Evolutionary conservation across 1,140 invertebrate genomes (phyloP).

Genomic region (Ceratosolen solmsi): DNA sequence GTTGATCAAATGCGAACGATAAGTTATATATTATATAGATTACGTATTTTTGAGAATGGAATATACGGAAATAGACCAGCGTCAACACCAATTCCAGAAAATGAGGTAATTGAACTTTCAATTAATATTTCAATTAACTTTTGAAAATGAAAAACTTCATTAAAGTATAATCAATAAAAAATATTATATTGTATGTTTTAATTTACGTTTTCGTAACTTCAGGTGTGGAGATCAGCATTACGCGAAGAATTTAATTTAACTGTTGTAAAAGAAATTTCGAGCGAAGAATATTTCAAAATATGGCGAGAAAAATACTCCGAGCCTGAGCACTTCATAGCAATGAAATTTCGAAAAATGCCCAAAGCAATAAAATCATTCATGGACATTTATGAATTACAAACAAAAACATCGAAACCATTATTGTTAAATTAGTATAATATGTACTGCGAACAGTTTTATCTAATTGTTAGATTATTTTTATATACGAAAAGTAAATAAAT

Average conservation of each 20-base stretch:
- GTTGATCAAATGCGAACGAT: slow-evolving; percentile 71
- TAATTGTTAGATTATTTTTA: slow-evolving; percentile 34
- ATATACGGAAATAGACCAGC: slow-evolving; percentile 66
- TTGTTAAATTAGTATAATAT: slow-evolving; percentile 8
- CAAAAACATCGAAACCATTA: not conserved
- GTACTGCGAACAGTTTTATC: not conserved
- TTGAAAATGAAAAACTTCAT: not conserved
- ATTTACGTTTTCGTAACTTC: slow-evolving; percentile 37
- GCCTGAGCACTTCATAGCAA: slow-evolving; percentile 64
- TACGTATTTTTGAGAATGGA: slow-evolving; percentile 65
- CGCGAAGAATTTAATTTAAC: slow-evolving; percentile 69
- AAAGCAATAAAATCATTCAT: slow-evolving; percentile 20
- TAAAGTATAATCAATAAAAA: not conserved
- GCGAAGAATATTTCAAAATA: slow-evolving; percentile 68
- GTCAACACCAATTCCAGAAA: slow-evolving; percentile 62
- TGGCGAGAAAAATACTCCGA: slow-evolving; percentile 69
- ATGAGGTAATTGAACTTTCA: slow-evolving; percentile 58
- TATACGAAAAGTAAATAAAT: slow-evolving; percentile 19
- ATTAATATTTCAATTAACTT: not conserved
- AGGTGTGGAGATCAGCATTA: slow-evolving; percentile 71
- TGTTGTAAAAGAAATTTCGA: slow-evolving; percentile 64
- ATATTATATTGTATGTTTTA: not conserved
- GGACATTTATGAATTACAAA: not conserved
- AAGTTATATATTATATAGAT: slow-evolving; percentile 72
- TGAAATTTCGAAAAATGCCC: slow-evolving; percentile 55